These are phyloP conservation scores for Myrmecobius fasciatus DNA, from an alignment of 2,113 vertebrate genomes.

Conservation along the genomic window DNA sequence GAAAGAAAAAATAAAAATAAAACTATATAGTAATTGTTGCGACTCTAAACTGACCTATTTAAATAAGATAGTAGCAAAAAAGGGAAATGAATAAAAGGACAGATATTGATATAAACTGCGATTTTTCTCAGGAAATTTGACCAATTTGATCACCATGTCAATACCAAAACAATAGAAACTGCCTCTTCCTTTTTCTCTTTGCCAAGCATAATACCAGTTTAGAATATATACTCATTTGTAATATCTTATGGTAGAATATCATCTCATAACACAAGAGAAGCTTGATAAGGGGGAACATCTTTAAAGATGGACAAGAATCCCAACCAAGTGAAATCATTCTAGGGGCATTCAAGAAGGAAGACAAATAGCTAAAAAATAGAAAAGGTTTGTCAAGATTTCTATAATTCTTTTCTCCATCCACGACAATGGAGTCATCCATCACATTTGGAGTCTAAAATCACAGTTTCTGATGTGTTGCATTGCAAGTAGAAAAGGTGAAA, in stretches of 20 bases:
- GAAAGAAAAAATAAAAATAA: background rate
- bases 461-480: background rate
- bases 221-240: background rate
- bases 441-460: background rate
- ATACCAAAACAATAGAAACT: background rate
- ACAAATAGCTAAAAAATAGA: background rate
- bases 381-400: background rate
- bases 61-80: background rate
- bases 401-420: background rate
- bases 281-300: background rate
- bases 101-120: background rate
- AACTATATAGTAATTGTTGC: background rate
- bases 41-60: background rate
- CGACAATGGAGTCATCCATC: background rate
- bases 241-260: background rate
- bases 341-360: background rate
- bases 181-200: background rate
- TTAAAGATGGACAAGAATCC: background rate
- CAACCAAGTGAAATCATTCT: background rate
- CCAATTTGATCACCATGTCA: background rate
- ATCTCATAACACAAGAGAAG: background rate
- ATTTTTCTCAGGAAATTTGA: background rate
- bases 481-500: background rate
- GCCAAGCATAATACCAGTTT: background rate
- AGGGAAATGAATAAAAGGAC: background rate